Base-by-base conservation (phyloP, 2,888 invertebrate genomes). In the Cryptus viduatorius region DNA sequence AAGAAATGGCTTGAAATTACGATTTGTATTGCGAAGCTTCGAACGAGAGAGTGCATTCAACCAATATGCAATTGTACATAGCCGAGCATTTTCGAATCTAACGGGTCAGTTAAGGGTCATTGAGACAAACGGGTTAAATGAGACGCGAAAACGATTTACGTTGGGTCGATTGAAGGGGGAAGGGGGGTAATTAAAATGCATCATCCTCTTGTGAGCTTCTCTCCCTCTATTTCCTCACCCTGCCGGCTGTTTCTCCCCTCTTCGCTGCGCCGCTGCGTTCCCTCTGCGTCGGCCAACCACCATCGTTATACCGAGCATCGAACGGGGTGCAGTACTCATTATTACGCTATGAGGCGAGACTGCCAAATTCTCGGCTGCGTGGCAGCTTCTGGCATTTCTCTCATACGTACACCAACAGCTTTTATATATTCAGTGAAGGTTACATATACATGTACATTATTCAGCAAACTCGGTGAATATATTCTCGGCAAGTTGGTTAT, bases 101-200 rank as follows among this genome's bases (percentile, higher is more conserved):
- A 87, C 73, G 86, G 84, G 84, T 83, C 83, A 84, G 83, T 86
- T 83, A 80, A 77, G 79, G 83, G 82, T 82, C 85, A 82, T 86
- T 82, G 83, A 83, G 87, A 87, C 85, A 86, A 88, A 86, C 79
- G 76, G 56, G 84, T 82, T 86, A 89, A 89, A 89, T 88, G 88
- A 89, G 87, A 89, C 86, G 87, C 82, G 83, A 88, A 89, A 89
- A 88, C 86, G 88, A 87, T 88, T 89, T 87, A 86, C 79, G 82
- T 73, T 48, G 59, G 73, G 73, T 46, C 81, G 85, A 84, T 86
- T 76, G 77, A 37, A 37, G 37, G 37, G 37, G 37, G 37, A 8
- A 37, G 77, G 67, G 69, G 42, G 69, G 84, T 86, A 88, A 87
- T 89, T 88, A 89, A 89, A 89, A 88, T 86, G 82, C 76, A 67